phyloP scores from a whole-genome alignment of 2,888 invertebrate species.

The Dryococelus australis region DNA sequence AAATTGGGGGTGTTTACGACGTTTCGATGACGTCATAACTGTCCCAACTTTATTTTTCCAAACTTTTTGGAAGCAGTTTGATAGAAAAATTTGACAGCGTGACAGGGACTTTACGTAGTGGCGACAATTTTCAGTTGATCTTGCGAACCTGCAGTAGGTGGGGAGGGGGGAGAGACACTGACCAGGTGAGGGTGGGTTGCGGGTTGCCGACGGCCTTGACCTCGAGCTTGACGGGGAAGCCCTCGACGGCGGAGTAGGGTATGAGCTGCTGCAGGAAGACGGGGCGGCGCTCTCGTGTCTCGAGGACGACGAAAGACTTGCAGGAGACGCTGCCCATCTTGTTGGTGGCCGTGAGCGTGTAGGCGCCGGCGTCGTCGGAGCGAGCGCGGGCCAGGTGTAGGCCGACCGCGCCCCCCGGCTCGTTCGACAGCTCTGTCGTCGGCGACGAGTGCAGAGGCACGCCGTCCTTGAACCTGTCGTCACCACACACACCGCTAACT shows the following conservation, averaged over 20 bases:
- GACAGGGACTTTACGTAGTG: no score
- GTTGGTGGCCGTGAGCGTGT: constrained; percentile 79
- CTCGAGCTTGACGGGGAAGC: constrained; percentile 81
- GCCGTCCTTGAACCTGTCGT: constrained; percentile 72
- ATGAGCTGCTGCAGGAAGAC: constrained; percentile 76
- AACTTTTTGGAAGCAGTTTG: no score
- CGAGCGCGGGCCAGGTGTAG: constrained; percentile 74
- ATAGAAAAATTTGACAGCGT: no score
- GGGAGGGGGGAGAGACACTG: constrained; percentile 45
- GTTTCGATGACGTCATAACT: no score
- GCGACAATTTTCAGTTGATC: no score
- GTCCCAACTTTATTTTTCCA: no score
- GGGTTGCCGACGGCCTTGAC: constrained; percentile 84
- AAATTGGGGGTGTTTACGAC: no score
- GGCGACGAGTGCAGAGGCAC: constrained; percentile 71
- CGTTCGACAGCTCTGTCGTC: constrained; percentile 77
- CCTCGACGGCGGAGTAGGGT: constrained; percentile 80
- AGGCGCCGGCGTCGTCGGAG: constrained; percentile 86
- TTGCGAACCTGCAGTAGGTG: no score
- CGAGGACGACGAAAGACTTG: constrained; percentile 66
- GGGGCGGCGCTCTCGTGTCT: constrained; percentile 77
- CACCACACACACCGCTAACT: no score
- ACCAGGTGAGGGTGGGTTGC: constrained; percentile 81
- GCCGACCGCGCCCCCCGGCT: constrained; percentile 81
- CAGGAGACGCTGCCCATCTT: constrained; percentile 77